Percentiles rank a stretch among this genome's conserved stretches.
Conservation (phyloP, 2,797 vertebrate genomes). For the Momotus momota region DNA sequence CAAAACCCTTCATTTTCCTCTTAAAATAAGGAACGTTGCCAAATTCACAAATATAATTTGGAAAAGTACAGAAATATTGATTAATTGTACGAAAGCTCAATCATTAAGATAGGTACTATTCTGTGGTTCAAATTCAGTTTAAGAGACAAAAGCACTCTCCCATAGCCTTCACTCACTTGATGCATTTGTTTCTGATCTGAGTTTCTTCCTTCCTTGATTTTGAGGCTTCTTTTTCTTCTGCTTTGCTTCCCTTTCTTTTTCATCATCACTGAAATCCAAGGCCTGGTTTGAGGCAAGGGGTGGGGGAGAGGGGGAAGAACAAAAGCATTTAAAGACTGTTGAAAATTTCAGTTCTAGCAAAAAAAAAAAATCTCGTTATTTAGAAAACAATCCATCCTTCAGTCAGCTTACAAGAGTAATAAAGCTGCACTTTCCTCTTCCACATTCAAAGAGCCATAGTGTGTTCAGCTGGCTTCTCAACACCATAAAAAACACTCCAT, state of each 20-base stretch:
- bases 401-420: not conserved
- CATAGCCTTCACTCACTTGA: conserved; percentile 61
- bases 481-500: not conserved
- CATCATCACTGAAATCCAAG: conserved; percentile 94
- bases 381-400: not conserved
- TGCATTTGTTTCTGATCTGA: conserved; percentile 54
- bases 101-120: not conserved
- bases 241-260: conserved; percentile 88
- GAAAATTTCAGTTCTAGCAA: not conserved
- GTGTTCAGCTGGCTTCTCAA: not conserved
- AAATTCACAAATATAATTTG: not conserved
- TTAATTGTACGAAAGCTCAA: not conserved
- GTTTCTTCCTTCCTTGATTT: conserved; percentile 78
- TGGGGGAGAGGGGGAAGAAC: not conserved
- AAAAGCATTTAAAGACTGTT: not conserved
- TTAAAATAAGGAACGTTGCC: fast-evolving
- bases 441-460: not conserved
- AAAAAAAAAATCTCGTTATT: not conserved
- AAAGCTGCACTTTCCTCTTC: not conserved
- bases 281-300: conserved; percentile 70
- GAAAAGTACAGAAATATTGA: not conserved
- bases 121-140: not conserved
- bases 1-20: not conserved
- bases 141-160: not conserved
- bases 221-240: conserved; percentile 79